A percentile compares a stretch with the other conserved stretches of the same genome.
phyloP scores from a whole-genome alignment of 2,797 vertebrate species.

The Atherinosoma microstoma region DNA sequence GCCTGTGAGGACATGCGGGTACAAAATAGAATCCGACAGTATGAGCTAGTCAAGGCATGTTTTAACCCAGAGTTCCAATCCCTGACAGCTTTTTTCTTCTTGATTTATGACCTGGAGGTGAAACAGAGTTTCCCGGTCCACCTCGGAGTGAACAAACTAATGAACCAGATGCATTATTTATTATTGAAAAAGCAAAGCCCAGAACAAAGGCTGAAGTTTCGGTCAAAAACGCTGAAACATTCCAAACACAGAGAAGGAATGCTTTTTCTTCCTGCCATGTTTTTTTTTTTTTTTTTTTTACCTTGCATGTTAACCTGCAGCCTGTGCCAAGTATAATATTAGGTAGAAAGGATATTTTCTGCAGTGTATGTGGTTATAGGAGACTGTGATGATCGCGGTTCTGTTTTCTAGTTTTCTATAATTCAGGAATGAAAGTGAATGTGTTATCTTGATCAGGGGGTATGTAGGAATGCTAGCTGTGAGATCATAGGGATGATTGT shows the following conservation, averaged over 20 bases:
- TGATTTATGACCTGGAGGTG: conserved; percentile 77
- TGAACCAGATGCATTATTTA: conserved; percentile 81
- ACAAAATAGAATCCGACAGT: conserved; percentile 44
- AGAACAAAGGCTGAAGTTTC: conserved; percentile 58
- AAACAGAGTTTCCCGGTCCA: conserved; percentile 69
- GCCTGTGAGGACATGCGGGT: conserved; percentile 36
- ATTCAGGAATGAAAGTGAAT: conserved; percentile 63
- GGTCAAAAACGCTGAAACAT: conserved; percentile 49
- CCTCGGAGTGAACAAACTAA: conserved; percentile 67
- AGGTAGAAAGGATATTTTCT: conserved; percentile 34
- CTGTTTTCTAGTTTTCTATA: conserved; percentile 24
- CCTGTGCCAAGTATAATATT: conserved; percentile 60
- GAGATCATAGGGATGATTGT: conserved; percentile 72
- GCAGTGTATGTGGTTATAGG: conserved; percentile 41
- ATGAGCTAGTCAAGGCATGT: conserved; percentile 52
- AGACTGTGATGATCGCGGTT: conserved; percentile 34
- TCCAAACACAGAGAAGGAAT: conserved; percentile 44
- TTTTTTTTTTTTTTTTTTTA: conserved; percentile 20
- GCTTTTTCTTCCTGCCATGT: conserved; percentile 34
- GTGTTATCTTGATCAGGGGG: conserved; percentile 68
- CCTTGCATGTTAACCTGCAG: conserved; percentile 40
- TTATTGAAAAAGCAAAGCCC: conserved; percentile 64
- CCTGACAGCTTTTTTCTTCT: conserved; percentile 61
- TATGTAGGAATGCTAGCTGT: conserved; percentile 49
- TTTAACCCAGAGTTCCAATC: conserved; percentile 56